A percentile compares a stretch with the other conserved stretches of the same genome.
Evolutionary conservation across 2,888 invertebrate genomes (phyloP).

Genomic region (Alcis repandata): DNA sequence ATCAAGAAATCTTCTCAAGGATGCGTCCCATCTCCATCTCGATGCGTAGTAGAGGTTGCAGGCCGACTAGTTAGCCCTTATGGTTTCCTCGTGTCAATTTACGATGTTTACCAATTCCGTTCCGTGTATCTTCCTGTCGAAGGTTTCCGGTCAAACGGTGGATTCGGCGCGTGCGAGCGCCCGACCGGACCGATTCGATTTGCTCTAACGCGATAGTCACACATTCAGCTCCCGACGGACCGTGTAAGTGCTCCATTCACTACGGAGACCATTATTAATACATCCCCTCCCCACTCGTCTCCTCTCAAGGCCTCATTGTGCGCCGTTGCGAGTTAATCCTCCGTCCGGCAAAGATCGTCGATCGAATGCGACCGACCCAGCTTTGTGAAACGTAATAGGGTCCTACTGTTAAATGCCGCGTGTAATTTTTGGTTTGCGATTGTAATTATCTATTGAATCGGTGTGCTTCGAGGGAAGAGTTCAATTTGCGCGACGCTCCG

Average conservation of each 20-base stretch:
- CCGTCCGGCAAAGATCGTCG: constrained; percentile 80
- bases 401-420: constrained; percentile 80
- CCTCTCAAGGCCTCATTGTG: constrained; percentile 79
- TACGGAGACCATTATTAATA: constrained; percentile 83
- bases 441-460: constrained; percentile 84
- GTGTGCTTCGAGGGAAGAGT: constrained; percentile 78
- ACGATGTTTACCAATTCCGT: constrained; percentile 57
- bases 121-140: constrained; percentile 61
- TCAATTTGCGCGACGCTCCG: constrained; percentile 80
- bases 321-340: constrained; percentile 79
- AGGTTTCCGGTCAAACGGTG: constrained; percentile 72
- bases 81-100: constrained; percentile 51
- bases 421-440: constrained; percentile 86
- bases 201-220: constrained; percentile 83
- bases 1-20: neutral
- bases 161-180: constrained; percentile 75
- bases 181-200: constrained; percentile 81
- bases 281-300: constrained; percentile 76
- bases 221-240: constrained; percentile 82
- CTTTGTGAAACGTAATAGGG: constrained; percentile 81
- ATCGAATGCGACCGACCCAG: constrained; percentile 78
- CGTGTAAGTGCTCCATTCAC: constrained; percentile 85
- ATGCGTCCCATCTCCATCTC: neutral
- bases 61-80: constrained; percentile 45
- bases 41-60: constrained; percentile 30